Evolutionary conservation across 1,140 invertebrate species (phyloP).

Genomic region (Drosophila tropicalis): DNA sequence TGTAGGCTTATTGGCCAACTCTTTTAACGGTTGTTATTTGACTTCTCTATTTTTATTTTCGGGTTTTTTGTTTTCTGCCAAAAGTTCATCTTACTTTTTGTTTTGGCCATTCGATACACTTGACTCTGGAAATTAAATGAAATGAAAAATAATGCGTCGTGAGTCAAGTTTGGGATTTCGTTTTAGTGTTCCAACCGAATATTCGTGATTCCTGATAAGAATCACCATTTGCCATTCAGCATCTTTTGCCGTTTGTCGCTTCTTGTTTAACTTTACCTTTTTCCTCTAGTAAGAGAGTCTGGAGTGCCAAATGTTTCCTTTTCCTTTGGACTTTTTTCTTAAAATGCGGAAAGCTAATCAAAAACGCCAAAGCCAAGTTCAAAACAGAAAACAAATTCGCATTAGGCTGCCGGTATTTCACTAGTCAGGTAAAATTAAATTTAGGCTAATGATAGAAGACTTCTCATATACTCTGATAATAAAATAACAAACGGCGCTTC

Average conservation of each 20-base stretch:
- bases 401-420: conserved; percentile 76
- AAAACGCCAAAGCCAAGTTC: conserved; percentile 83
- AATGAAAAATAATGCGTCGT: conserved; percentile 71
- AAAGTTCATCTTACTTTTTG: conserved; percentile 7
- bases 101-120: conserved; percentile 71
- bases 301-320: conserved; percentile 65
- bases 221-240: conserved; percentile 57
- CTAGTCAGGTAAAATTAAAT: conserved; percentile 68
- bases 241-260: conserved; percentile 46
- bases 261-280: conserved; percentile 22
- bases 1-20: conserved; percentile 53
- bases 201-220: conserved; percentile 83
- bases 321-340: conserved; percentile 11
- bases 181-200: conserved; percentile 68
- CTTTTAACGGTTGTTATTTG: conserved; percentile 66
- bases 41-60: neutral
- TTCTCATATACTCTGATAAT: neutral
- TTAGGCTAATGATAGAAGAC: neutral
- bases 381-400: conserved; percentile 80
- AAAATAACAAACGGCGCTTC: too few relatives aligned
- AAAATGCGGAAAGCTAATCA: conserved; percentile 83
- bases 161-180: conserved; percentile 77
- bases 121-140: conserved; percentile 70
- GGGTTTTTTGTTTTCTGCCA: conserved; percentile 7
- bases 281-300: conserved; percentile 5